Percentiles rank a stretch among this genome's conserved stretches.
phyloP scores from a whole-genome alignment of 1,140 invertebrate genomes.

The Orius laevigatus region DNA sequence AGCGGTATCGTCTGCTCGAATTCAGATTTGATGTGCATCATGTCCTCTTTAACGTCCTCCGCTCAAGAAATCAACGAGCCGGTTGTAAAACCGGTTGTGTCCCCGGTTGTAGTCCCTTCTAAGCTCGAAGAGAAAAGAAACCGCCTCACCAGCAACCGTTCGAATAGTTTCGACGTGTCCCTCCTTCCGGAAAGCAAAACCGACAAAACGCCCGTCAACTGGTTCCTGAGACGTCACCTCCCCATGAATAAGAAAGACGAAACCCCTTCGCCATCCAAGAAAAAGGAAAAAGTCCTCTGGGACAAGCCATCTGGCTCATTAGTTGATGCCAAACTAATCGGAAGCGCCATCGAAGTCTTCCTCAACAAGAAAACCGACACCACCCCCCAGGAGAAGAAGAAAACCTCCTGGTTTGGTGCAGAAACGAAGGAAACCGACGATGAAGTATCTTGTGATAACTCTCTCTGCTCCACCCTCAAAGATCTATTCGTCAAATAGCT shows the following conservation, averaged over 20 bases:
- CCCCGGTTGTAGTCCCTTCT: conserved; percentile 14
- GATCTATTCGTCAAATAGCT: conserved; percentile 60
- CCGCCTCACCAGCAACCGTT: conserved; percentile 44
- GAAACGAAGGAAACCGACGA: conserved; percentile 33
- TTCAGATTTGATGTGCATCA: conserved; percentile 57
- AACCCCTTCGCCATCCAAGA: conserved; percentile 4
- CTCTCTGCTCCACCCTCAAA: conserved; percentile 60
- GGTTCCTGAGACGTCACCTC: conserved; percentile 57
- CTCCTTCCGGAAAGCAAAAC: conserved; percentile 39
- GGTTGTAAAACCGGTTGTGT: conserved; percentile 18
- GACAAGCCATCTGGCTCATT: conserved; percentile 52
- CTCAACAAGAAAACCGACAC: conserved; percentile 29
- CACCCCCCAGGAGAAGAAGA: conserved; percentile 19
- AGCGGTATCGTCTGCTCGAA: conserved; percentile 56
- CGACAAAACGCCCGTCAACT: conserved; percentile 38
- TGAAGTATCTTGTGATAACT: conserved; percentile 52
- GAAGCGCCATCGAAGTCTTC: conserved; percentile 66
- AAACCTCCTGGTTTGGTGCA: conserved; percentile 15
- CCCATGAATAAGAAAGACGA: conserved; percentile 34
- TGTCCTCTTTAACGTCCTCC: conserved; percentile 60
- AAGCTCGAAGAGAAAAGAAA: conserved; percentile 31
- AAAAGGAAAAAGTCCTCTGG: conserved; percentile 42
- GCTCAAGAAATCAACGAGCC: conserved; percentile 47
- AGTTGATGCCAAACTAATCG: conserved; percentile 58
- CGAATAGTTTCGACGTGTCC: conserved; percentile 66